phyloP scores from a whole-genome alignment of 53 echinoderm and acorn worm genomes.

The Holothuria leucospilota region DNA sequence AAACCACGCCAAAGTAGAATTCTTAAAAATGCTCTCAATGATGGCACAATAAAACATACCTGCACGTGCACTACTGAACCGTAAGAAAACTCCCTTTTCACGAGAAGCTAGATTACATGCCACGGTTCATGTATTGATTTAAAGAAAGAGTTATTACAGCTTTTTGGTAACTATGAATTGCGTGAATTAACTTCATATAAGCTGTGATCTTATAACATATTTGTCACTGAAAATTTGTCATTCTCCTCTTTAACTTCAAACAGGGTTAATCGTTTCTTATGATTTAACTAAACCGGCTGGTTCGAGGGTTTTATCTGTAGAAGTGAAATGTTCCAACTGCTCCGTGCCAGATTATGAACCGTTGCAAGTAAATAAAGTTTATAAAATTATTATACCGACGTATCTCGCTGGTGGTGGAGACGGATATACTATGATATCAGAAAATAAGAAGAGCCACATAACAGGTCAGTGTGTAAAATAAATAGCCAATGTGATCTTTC shows the following conservation, averaged over 20 bases:
- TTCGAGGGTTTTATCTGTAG: slow-evolving; percentile 64
- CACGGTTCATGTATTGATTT: no score
- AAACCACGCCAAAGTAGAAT: no score
- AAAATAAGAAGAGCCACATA: slow-evolving; percentile 60
- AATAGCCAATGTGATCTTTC: neutral
- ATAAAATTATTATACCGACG: slow-evolving; percentile 73
- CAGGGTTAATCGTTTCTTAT: slow-evolving; percentile 80
- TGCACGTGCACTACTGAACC: no score
- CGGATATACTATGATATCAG: slow-evolving; percentile 74
- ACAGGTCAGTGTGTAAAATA: slow-evolving; percentile 39
- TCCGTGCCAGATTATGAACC: slow-evolving; percentile 77
- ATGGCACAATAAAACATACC: no score
- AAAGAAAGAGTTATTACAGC: neutral
- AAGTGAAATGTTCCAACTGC: slow-evolving; percentile 81
- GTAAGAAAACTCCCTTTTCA: no score
- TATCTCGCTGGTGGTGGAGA: slow-evolving; percentile 81
- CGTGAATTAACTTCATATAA: no score
- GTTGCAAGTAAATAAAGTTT: slow-evolving; percentile 62
- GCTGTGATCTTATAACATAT: no score
- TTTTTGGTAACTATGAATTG: neutral
- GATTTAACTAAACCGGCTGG: slow-evolving; percentile 53
- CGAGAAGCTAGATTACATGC: neutral
- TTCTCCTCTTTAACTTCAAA: no score
- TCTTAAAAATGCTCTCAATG: no score
- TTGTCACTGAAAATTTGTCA: no score